These are phyloP conservation scores for Capromys pilorides DNA, from an alignment of 2,797 vertebrate species.

Conservation along the genomic window DNA sequence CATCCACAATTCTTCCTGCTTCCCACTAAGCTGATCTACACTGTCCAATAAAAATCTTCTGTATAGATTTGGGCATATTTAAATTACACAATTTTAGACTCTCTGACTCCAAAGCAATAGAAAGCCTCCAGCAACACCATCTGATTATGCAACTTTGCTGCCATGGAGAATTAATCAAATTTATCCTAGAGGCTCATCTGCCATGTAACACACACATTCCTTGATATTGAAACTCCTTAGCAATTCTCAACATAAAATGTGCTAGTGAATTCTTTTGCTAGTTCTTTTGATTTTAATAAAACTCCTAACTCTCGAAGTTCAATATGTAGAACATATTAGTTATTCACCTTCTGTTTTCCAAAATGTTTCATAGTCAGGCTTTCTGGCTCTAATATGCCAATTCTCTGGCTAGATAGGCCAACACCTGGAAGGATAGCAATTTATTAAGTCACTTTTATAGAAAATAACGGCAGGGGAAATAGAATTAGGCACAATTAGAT, in stretches of 20 bases:
- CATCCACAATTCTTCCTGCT: not conserved
- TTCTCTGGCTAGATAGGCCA: conserved; percentile 26
- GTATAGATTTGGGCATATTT: not conserved
- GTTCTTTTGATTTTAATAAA: conserved; percentile 55
- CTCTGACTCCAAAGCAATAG: conserved; percentile 14
- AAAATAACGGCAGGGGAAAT: not conserved
- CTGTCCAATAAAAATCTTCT: conserved; percentile 1
- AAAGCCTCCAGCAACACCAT: conserved; percentile 28
- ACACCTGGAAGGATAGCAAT: conserved; percentile 24
- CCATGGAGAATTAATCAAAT: conserved; percentile 40
- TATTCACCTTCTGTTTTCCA: conserved; percentile 50
- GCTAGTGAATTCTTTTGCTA: conserved; percentile 19
- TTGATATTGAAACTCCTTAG: conserved; percentile 28
- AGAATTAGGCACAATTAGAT: conserved; percentile 10
- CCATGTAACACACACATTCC: not conserved
- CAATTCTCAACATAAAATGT: conserved; percentile 37
- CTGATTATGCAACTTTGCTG: conserved; percentile 35
- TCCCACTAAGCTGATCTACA: conserved; percentile 1
- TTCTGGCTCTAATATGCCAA: conserved; percentile 38
- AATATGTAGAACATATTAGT: not conserved
- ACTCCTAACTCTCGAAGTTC: not conserved
- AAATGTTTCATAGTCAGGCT: not conserved
- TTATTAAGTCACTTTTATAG: conserved; percentile 46
- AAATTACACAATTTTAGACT: conserved; percentile 23
- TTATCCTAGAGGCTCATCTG: conserved; percentile 46